Base-by-base conservation (phyloP, 2,888 invertebrate species). In the Allophyes oxyacanthae region DNA sequence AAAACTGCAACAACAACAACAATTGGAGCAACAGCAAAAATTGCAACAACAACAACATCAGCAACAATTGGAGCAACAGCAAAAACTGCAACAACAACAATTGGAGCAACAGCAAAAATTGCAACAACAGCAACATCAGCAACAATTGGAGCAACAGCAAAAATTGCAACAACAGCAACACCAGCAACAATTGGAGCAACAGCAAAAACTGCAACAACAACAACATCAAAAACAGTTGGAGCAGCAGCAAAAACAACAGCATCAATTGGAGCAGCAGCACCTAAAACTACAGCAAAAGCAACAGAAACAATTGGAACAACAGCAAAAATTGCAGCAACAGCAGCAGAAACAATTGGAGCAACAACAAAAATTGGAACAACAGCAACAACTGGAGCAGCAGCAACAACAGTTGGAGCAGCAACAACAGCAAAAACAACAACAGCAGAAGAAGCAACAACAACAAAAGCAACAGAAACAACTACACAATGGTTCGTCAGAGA, bases 401-500 rank as follows among this genome's bases (percentile, higher is more conserved):
- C 26, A 37, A 14, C 62, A 62, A 11, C 56, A 33, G 7, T 37
- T 42, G 0, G 41, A 48, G 7, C 25, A 45, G 6, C 50, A 64
- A 28, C 60, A 55, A 7, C 48, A 40, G 3, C 55, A 63, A 9
- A 36, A 48, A 8, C 68, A 58, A 14, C 15, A 36, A 10, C 51
- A 55, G 9, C 36, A 55, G 9, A 44, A 43, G 34, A 34, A 49
- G 3, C 38, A 49, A 7, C 42, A 53, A 7, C 54, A 49, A 15
- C 38, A 40, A 38, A 33, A 14, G 28, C 34, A 52, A 32, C 61
- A 73, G 48, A 69, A 75, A 40, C 78, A 81, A 20, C 77, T 79
- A 44, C 82, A 84, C 56, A 87, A 85, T 63, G 83, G 82, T 40
- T 56, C 74, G 0, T 30, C 72, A 1, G 89, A 90, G 46, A 94